phyloP scores from a whole-genome alignment of 2,888 invertebrate species.

The Tetranychus truncatus region DNA sequence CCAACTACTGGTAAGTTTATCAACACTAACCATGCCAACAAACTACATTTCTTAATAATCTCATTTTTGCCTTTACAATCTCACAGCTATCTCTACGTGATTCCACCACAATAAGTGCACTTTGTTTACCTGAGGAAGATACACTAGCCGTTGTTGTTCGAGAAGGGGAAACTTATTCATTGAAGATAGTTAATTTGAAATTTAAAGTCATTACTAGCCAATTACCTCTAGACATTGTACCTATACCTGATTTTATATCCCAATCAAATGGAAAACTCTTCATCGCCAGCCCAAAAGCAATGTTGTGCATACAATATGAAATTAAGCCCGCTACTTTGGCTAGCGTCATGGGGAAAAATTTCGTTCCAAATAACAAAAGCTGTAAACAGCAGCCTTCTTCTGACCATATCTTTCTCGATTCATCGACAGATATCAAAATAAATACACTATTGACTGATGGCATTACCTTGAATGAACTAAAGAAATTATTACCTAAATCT shows the following conservation, averaged over 20 bases:
- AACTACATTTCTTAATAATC: not conserved
- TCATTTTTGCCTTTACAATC: not conserved
- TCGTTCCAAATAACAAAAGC: not conserved
- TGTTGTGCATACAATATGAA: not conserved
- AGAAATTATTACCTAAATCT: not conserved
- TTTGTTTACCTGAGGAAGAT: not conserved
- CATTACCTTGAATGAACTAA: not conserved
- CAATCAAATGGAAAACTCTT: not conserved
- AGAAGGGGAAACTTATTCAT: not conserved
- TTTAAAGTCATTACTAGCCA: not conserved
- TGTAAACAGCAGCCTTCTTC: not conserved
- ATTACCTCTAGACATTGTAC: not conserved
- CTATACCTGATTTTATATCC: not conserved
- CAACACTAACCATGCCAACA: not conserved
- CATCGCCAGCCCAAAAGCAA: not conserved
- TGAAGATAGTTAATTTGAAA: not conserved
- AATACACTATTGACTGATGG: not conserved
- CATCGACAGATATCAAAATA: not conserved
- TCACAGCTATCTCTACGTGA: not conserved
- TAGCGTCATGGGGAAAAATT: constrained; percentile 5
- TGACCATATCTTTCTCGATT: not conserved
- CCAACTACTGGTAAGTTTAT: not conserved
- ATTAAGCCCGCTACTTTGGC: not conserved
- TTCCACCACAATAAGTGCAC: not conserved
- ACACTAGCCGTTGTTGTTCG: not conserved